A percentile compares a stretch with the other conserved stretches of the same genome.
phyloP scores from a whole-genome alignment of 2,797 vertebrate genomes.

The Enoplosus armatus region DNA sequence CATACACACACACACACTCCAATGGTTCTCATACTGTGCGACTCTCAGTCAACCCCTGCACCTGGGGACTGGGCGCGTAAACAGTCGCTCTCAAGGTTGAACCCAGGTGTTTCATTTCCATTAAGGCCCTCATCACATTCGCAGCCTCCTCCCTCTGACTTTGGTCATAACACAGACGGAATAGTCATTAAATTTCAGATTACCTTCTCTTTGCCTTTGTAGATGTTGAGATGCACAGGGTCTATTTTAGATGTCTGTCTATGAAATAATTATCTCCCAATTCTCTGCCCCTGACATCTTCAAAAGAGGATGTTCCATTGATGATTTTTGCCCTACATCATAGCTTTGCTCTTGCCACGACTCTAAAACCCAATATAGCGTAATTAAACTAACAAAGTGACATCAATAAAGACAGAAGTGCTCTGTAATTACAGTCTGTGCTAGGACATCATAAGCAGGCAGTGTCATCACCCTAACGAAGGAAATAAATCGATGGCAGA shows the following conservation, averaged over 20 bases:
- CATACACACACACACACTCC: constrained; percentile 45
- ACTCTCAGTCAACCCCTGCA: constrained; percentile 76
- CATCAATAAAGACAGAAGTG: constrained; percentile 85
- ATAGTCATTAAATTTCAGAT: constrained; percentile 78
- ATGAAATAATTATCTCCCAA: constrained; percentile 81
- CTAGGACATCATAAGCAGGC: constrained; percentile 86
- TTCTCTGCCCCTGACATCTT: constrained; percentile 77
- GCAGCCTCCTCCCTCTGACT: constrained; percentile 75
- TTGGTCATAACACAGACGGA: constrained; percentile 75
- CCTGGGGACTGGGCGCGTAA: constrained; percentile 78
- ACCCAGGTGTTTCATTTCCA: constrained; percentile 86
- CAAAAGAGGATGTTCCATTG: constrained; percentile 84
- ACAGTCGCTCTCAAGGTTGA: constrained; percentile 82
- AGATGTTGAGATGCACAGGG: constrained; percentile 70
- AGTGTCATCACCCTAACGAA: constrained; percentile 85
- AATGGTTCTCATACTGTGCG: constrained; percentile 51
- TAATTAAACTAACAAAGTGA: constrained; percentile 89
- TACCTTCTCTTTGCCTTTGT: constrained; percentile 79
- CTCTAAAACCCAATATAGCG: constrained; percentile 85
- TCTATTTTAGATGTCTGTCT: constrained; percentile 77
- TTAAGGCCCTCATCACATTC: constrained; percentile 75
- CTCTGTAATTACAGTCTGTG: constrained; percentile 84
- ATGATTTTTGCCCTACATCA: constrained; percentile 84
- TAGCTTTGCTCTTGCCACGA: constrained; percentile 80
- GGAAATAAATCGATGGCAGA: constrained; percentile 86